Evolutionary conservation across 1,140 invertebrate genomes (phyloP), one percentile per base, ranked within the genome.

Genomic region (Brachionus plicatilis): DNA sequence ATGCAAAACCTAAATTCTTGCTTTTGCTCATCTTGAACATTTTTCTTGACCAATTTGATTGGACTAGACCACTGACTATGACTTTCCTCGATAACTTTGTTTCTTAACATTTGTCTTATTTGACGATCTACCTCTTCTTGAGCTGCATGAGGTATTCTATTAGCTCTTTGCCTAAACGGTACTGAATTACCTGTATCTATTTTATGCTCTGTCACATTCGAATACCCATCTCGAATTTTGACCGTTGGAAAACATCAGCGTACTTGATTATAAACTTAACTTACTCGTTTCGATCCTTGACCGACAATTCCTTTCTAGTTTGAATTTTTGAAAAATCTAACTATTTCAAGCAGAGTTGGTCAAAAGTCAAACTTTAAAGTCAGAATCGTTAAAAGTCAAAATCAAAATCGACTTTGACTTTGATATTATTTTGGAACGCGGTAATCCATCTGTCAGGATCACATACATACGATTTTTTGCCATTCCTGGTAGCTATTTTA

Each of bases 1-100:
- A 82, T 47, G 41, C 79, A 82, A 20, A 85, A 29, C 12, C 83
- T 88, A 14, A 86, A 87, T 1, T 88, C 88, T 47, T 75, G 33
- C 17, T 75, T 43, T 43, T 79, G 17, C 3, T 17, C 76, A 14
- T 75, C 41, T 47, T 75, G 33, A 24, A 27, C 24, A 2, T 79
- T 79, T 12, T 79, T 79, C 37, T 60, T 79, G 27, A 56, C 76
- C 47, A 79, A 60, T 27, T 56, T 24, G 12, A 56, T 68, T 33
- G 76, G 24, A 56, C 47, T 37, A 53, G 76, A 24, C 45, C 47
- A 79, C 3, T 11, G 24, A 60, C 76, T 60, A 24, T 79, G 47
- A 53, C 24, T 56, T 53, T 53, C 47, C 33, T 79, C 76, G 1
- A 79, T 79, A 33, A 79, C 17, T 2, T 79, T 33, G 11, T 8